Evolutionary conservation across 2,888 invertebrate genomes (phyloP), one percentile per base, ranked within the genome.

Genomic region (Acleris sparsana): DNA sequence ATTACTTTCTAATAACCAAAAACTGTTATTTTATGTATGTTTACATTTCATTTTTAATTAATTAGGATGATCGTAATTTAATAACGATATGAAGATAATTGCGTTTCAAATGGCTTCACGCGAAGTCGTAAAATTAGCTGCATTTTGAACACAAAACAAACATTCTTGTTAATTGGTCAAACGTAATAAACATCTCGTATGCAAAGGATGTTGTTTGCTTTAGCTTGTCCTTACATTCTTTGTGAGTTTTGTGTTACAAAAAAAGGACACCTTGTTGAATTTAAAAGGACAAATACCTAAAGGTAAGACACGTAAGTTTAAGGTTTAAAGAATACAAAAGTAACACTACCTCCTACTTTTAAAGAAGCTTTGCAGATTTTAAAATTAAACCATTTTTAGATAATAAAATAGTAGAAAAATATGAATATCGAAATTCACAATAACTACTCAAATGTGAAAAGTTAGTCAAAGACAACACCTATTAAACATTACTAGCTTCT

Each of bases 111-210:
- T 25, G 29, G 49, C 60, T 64, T 60, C 43, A 53, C 60, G 55
- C 53, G 13, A 43, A 25, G 18, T 46, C 25, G 48, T 64, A 53
- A 60, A 64, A 43, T 60, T 60, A 55, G 49, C 48, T 64, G 60
- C 58, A 62, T 13, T 51, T 53, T 43, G 39, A 20, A 59, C 55
- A 67, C 52, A 52, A 51, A 56, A 67, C 58, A 69, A 64, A 67
- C 68, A 70, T 67, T 70, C 63, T 69, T 59, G 59, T 76, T 72
- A 72, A 75, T 74, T 73, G 70, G 72, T 72, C 75, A 78, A 77
- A 78, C 76, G 69, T 74, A 77, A 80, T 78, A 77, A 80, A 80
- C 75, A 76, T 75, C 72, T 76, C 20, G 77, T 79, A 69, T 73
- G 71, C 69, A 71, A 69, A 77, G 72, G 71, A 71, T 72, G 72